Conservation (phyloP, 2,888 invertebrate species). For the Petrophora chlorosata region DNA sequence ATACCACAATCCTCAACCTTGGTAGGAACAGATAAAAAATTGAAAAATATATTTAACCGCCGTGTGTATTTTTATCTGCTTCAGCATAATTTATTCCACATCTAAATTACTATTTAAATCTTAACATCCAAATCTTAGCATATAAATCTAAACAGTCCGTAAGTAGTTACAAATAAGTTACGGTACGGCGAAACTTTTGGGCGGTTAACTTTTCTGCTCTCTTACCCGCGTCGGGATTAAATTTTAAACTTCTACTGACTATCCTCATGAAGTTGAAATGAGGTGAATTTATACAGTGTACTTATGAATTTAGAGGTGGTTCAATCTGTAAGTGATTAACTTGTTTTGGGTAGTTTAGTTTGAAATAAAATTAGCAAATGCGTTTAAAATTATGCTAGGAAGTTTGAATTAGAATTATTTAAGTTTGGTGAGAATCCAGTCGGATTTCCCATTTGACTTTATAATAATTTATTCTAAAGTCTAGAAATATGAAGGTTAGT, state of each 20-base stretch:
- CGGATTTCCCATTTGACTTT: no score
- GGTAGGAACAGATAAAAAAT: no score
- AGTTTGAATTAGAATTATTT: no score
- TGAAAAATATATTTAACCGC: no score
- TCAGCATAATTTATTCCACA: no score
- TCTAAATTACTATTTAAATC: no score
- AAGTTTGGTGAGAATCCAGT: no score
- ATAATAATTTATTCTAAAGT: no score
- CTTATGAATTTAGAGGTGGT: slow-evolving; percentile 46
- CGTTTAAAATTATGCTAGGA: no score
- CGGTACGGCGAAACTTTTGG: slow-evolving; percentile 56
- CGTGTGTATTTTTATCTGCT: no score
- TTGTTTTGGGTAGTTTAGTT: background rate
- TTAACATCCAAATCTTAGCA: slow-evolving; percentile 39
- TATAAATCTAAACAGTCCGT: slow-evolving; percentile 32
- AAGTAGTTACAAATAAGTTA: slow-evolving; percentile 39
- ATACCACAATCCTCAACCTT: no score
- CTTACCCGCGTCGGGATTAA: slow-evolving; percentile 70
- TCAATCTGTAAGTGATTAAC: slow-evolving; percentile 8
- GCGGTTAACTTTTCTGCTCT: slow-evolving; percentile 73
- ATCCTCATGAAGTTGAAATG: slow-evolving; percentile 71
- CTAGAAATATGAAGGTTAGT: no score
- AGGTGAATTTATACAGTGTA: slow-evolving; percentile 66
- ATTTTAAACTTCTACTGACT: slow-evolving; percentile 74
- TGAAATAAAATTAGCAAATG: background rate